Evolutionary conservation across 2,888 invertebrate species (phyloP), one percentile per base, ranked within the genome.

Genomic region (Rhopalosiphum nymphaeae): DNA sequence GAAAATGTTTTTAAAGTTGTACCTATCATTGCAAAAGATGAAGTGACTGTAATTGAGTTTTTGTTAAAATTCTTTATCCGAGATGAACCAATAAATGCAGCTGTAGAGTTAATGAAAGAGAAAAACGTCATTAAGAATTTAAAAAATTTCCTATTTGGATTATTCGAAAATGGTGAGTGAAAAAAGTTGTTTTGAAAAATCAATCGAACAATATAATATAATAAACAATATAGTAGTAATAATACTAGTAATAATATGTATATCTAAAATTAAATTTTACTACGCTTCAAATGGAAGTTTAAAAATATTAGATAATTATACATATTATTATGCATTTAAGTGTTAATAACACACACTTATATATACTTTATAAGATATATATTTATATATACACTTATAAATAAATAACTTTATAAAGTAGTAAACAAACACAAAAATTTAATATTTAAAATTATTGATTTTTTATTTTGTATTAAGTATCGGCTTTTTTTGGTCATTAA

Each of bases 1-100:
- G 84, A 93, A 44, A 29, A 49, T 29, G 26, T 91, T 93, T 96
- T 96, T 95, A 96, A 96, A 89, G 96, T 97, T 93, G 95, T 96
- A 88, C 95, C 95, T 29, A 96, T 97, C 56, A 96, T 95, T n/a
- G 96, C 96, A n/a, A 96, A 96, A 91, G 97, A 97, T 95, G 95
- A 96, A 1, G 96, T 96, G 5, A 96, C 96, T 84, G 96, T 97
- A 95, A 96, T 97, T 94, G 95, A 96, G 57, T 96, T 97, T 95
- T 96, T 97, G 7, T 96, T 96, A 95, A 96, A 96, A 94, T 97
- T 97, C 95, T 97, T 97, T 96, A 97, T 97, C 96, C 96, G 96
- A 78, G 97, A 97, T 95, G 97, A 97, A 95, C 97, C 97, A 0
- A 96, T 97, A 95, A 97, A 97, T 96, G 96, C 96, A 26, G 96